Percentiles rank a stretch among this genome's conserved stretches.
These are phyloP conservation scores for Polia nebulosa DNA, from an alignment of 2,888 invertebrate genomes.

Conservation along the genomic window DNA sequence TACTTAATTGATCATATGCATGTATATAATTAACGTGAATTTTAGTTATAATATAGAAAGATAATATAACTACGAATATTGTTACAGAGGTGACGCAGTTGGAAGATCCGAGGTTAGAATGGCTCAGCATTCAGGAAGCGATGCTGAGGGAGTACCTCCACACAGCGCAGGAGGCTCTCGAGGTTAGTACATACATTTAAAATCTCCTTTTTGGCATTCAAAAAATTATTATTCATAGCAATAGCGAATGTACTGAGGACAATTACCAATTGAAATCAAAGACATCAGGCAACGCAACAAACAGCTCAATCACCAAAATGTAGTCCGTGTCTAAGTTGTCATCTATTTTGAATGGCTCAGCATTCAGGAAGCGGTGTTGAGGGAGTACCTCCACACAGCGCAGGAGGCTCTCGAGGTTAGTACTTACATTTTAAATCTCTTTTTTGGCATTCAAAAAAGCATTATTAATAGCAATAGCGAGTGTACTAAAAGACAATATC, in stretches of 20 bases:
- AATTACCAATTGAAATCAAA: neutral
- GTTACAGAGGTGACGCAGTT: conserved; percentile 97
- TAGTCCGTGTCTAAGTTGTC: too few species aligned
- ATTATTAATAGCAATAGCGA: neutral
- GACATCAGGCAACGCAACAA: neutral
- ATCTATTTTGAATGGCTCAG: conserved; percentile 99
- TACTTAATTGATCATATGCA: too few species aligned
- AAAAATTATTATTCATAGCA: neutral
- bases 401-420: conserved; percentile 98
- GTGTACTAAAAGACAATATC: too few species aligned
- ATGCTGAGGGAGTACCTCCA: conserved; percentile 99
- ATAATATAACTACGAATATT: conserved; percentile 49
- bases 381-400: conserved; percentile 98
- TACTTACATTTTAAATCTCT: too few species aligned
- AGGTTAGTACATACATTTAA: conserved; percentile 91
- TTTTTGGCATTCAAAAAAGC: neutral
- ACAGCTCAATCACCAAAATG: neutral
- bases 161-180: conserved; percentile 98
- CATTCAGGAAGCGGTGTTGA: conserved; percentile 98
- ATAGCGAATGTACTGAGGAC: neutral
- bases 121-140: conserved; percentile 98
- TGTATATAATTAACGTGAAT: neutral
- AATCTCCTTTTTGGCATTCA: neutral
- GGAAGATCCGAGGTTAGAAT: conserved; percentile 99
- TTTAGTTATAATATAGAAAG: conserved; percentile 8